Evolutionary conservation across 2,113 vertebrate genomes (phyloP).

Genomic region (Menidia beryllina): DNA sequence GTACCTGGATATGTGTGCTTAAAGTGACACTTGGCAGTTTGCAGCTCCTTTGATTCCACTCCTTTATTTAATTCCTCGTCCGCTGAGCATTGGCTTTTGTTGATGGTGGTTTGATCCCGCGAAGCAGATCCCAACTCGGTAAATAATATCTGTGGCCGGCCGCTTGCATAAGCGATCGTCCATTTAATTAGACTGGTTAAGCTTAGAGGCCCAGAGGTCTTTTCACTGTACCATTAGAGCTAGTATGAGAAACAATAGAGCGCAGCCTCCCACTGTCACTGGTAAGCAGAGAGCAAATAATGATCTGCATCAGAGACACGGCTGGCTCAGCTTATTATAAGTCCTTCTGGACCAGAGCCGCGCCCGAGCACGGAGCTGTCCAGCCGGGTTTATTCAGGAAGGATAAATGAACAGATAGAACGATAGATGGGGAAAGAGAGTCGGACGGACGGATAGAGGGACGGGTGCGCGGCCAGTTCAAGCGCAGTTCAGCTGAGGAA

Average conservation of each 20-base stretch:
- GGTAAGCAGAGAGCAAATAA: constrained; percentile 73
- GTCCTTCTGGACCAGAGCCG: constrained; percentile 58
- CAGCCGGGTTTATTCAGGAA: constrained; percentile 54
- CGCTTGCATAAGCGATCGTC: constrained; percentile 71
- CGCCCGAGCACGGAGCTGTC: constrained; percentile 56
- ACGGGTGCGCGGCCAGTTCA: constrained; percentile 66
- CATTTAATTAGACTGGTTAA: constrained; percentile 81
- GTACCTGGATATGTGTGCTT: constrained; percentile 76
- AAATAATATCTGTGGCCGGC: constrained; percentile 76
- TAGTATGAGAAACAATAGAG: constrained; percentile 72
- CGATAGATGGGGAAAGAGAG: constrained; percentile 34
- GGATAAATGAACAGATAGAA: constrained; percentile 39
- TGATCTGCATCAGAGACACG: constrained; percentile 67
- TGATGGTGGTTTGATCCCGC: constrained; percentile 69
- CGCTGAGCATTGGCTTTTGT: constrained; percentile 64
- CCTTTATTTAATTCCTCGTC: constrained; percentile 67
- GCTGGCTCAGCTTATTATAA: constrained; percentile 56
- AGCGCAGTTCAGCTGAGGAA: constrained; percentile 64
- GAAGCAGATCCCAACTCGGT: constrained; percentile 72
- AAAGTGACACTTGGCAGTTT: constrained; percentile 69
- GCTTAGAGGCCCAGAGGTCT: constrained; percentile 77
- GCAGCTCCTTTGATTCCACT: constrained; percentile 65
- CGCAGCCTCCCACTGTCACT: constrained; percentile 57
- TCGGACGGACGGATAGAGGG: constrained; percentile 27
- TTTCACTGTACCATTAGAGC: constrained; percentile 73